These are phyloP conservation scores for Lasioglossum figueresi DNA, from an alignment of 2,888 invertebrate genomes.

Conservation along the genomic window DNA sequence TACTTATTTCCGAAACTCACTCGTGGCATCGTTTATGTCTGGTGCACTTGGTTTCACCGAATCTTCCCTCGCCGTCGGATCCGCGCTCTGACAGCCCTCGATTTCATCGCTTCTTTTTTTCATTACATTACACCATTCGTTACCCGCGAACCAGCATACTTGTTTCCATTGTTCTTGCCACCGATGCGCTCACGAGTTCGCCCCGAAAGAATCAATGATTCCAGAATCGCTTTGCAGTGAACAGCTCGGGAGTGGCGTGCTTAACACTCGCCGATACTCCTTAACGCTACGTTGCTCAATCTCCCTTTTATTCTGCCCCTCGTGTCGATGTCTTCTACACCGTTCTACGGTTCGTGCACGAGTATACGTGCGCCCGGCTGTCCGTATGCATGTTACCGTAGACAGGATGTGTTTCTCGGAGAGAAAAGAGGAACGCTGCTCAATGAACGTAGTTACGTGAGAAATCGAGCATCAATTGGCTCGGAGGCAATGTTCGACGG, in stretches of 20 bases:
- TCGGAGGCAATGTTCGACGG: neutral
- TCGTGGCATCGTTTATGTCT: neutral
- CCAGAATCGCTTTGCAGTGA: slow-evolving; percentile 44
- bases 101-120: neutral
- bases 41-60: neutral
- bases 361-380: slow-evolving; percentile 25
- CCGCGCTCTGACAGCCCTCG: neutral
- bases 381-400: neutral
- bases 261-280: slow-evolving; percentile 56
- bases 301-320: slow-evolving; percentile 45
- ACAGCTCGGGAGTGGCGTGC: slow-evolving; percentile 53
- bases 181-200: slow-evolving; percentile 50
- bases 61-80: neutral
- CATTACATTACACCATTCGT: slow-evolving; percentile 38
- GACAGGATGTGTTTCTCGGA: slow-evolving; percentile 28
- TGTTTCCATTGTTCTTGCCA: slow-evolving; percentile 55
- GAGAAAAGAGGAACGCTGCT: slow-evolving; percentile 18
- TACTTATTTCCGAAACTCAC: neutral
- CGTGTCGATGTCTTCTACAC: slow-evolving; percentile 46
- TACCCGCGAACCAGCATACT: slow-evolving; percentile 38
- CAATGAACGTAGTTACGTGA: slow-evolving; percentile 33
- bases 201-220: slow-evolving; percentile 55
- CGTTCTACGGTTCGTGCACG: slow-evolving; percentile 44
- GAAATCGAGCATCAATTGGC: slow-evolving; percentile 45
- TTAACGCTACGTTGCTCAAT: slow-evolving; percentile 52